Conservation (phyloP, 2,113 vertebrate species). For the Vidua macroura region DNA sequence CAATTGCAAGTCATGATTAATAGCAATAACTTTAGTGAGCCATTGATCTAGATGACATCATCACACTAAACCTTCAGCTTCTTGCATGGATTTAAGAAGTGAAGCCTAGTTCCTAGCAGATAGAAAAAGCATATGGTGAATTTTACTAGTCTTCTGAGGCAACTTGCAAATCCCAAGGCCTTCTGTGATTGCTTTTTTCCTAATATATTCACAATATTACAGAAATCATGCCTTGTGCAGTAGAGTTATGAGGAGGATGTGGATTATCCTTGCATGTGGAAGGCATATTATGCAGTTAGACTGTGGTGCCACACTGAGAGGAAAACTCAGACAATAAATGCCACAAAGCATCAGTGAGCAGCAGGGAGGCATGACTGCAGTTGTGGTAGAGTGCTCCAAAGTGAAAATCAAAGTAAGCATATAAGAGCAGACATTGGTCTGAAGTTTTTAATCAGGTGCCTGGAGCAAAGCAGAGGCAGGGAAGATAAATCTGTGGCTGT, state of each 20-base stretch:
- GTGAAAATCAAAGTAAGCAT: slow-evolving; percentile 63
- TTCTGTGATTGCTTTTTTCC: slow-evolving; percentile 22
- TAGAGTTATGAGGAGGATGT: not conserved
- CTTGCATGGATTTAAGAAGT: slow-evolving; percentile 18
- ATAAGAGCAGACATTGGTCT: slow-evolving; percentile 54
- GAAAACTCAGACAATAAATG: slow-evolving; percentile 65
- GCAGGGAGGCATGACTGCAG: slow-evolving; percentile 6
- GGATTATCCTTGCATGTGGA: slow-evolving; percentile 1
- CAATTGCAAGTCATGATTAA: not conserved
- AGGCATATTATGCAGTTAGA: slow-evolving; percentile 11
- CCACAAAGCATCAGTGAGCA: slow-evolving; percentile 33
- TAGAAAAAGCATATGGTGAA: slow-evolving; percentile 40
- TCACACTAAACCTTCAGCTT: slow-evolving; percentile 4
- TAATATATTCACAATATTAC: not conserved
- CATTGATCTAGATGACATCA: slow-evolving; percentile 18
- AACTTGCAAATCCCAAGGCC: slow-evolving; percentile 2
- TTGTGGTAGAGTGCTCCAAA: slow-evolving; percentile 37
- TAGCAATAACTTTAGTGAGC: slow-evolving; percentile 8
- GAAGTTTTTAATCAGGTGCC: slow-evolving; percentile 58
- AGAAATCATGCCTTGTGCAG: not conserved
- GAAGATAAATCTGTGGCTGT: slow-evolving; percentile 44
- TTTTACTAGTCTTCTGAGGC: slow-evolving; percentile 42
- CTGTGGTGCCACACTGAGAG: slow-evolving; percentile 32
- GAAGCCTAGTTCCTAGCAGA: slow-evolving; percentile 1
- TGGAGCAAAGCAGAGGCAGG: slow-evolving; percentile 35